A percentile compares a stretch with the other conserved stretches of the same genome.
Evolutionary conservation across 2,888 invertebrate species (phyloP).

Genomic region (Adela reaumurella): DNA sequence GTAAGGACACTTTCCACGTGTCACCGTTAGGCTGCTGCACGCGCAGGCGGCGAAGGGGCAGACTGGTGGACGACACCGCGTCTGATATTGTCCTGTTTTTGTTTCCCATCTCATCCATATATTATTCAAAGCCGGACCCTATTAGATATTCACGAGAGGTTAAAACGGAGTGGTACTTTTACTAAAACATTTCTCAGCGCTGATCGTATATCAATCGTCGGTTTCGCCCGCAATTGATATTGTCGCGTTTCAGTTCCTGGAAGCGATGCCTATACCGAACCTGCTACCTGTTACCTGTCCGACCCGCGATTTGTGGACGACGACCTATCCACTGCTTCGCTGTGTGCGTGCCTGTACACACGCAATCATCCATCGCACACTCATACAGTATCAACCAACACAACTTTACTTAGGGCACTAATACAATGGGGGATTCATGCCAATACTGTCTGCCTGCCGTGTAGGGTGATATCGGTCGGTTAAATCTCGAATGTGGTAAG

Average conservation of each 20-base stretch:
- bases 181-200: slow-evolving; percentile 36
- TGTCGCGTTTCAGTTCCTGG: slow-evolving; percentile 39
- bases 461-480: slow-evolving; percentile 31
- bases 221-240: slow-evolving; percentile 23
- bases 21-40: no score
- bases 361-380: neutral
- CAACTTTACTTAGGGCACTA: neutral
- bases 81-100: slow-evolving; percentile 47
- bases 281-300: slow-evolving; percentile 22
- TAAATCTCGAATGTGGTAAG: slow-evolving; percentile 36
- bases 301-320: slow-evolving; percentile 26
- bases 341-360: neutral
- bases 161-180: slow-evolving; percentile 44
- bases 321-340: neutral
- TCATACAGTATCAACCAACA: neutral
- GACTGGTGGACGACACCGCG: slow-evolving; percentile 17
- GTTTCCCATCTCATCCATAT: slow-evolving; percentile 40
- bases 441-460: slow-evolving; percentile 8
- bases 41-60: slow-evolving; percentile 22
- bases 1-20: no score
- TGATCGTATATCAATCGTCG: slow-evolving; percentile 49
- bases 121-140: slow-evolving; percentile 50
- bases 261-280: slow-evolving; percentile 32
- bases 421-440: neutral
- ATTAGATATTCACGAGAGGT: slow-evolving; percentile 50